phyloP scores from a whole-genome alignment of 1,140 invertebrate genomes.

The Hycleus phaleratus region DNA sequence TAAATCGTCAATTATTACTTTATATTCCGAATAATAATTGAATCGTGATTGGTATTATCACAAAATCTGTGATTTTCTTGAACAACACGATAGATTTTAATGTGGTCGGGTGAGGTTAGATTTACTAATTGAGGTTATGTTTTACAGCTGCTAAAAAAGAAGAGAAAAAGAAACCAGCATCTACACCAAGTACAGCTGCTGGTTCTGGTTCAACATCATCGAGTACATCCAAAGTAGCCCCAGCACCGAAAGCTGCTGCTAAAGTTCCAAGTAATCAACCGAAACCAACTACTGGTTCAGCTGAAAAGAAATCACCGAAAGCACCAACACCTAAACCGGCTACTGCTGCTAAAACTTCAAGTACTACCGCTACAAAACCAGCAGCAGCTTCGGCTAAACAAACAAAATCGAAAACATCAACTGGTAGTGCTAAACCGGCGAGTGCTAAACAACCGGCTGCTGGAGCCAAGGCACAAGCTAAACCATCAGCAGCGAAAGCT shows the following conservation, averaged over 20 bases:
- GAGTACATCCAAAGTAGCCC: slow-evolving; percentile 21
- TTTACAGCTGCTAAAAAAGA: slow-evolving; percentile 47
- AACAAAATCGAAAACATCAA: slow-evolving; percentile 18
- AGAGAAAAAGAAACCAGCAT: slow-evolving; percentile 52
- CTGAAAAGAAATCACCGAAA: slow-evolving; percentile 41
- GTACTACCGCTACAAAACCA: not conserved
- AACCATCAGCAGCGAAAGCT: not conserved
- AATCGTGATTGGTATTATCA: too few relatives aligned
- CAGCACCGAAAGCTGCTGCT: slow-evolving; percentile 42
- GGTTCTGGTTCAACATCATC: slow-evolving; percentile 38
- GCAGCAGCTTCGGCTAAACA: slow-evolving; percentile 40
- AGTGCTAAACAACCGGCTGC: slow-evolving; percentile 34
- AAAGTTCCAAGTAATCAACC: slow-evolving; percentile 37
- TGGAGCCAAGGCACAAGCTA: not conserved
- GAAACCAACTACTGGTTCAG: slow-evolving; percentile 43
- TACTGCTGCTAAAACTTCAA: slow-evolving; percentile 9
- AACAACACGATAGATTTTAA: too few relatives aligned
- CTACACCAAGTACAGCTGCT: slow-evolving; percentile 38
- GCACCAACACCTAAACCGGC: slow-evolving; percentile 20
- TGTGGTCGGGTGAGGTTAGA: not conserved
- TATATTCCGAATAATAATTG: not conserved
- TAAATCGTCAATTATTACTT: slow-evolving; percentile 5
- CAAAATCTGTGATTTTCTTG: too few relatives aligned
- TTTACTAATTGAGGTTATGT: slow-evolving; percentile 18
- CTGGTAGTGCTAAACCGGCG: slow-evolving; percentile 7